phyloP scores from a whole-genome alignment of 2,113 vertebrate species.

The Scophthalmus maximus region DNA sequence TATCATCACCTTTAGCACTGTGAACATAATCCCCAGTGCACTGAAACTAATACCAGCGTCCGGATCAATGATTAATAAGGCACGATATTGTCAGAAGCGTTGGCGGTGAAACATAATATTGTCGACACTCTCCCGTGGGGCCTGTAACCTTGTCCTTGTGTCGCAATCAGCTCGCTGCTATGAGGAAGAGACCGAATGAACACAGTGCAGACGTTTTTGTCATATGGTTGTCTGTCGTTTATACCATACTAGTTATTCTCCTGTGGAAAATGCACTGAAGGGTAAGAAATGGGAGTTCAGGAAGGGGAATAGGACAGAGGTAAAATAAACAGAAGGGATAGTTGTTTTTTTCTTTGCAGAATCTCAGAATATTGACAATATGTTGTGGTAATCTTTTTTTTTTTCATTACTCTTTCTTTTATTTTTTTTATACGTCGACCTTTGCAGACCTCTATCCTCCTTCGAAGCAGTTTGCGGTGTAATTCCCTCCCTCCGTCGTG shows the following conservation, averaged over 20 bases:
- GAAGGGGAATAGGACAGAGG: neutral
- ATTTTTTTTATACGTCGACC: constrained; percentile 17
- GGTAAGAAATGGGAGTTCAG: constrained; percentile 1
- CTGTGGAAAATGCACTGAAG: constrained; percentile 28
- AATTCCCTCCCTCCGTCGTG: constrained; percentile 25
- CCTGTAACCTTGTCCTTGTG: constrained; percentile 67
- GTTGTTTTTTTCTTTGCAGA: constrained; percentile 30
- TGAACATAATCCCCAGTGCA: constrained; percentile 63
- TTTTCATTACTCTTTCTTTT: constrained; percentile 7
- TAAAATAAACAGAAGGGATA: constrained; percentile 14
- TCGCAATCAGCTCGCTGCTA: constrained; percentile 55
- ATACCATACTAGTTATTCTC: constrained; percentile 27
- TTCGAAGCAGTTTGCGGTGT: constrained; percentile 13
- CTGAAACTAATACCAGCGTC: constrained; percentile 74
- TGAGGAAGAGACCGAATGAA: constrained; percentile 34
- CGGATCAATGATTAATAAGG: constrained; percentile 83
- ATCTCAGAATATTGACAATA: constrained; percentile 43
- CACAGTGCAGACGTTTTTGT: constrained; percentile 1
- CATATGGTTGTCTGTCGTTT: constrained; percentile 46
- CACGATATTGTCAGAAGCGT: constrained; percentile 63
- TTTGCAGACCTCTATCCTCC: neutral
- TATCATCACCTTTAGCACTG: constrained; percentile 58
- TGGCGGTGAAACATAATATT: constrained; percentile 69
- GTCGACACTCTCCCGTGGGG: constrained; percentile 33
- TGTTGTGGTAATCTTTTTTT: constrained; percentile 25